These are phyloP conservation scores for Dicaeum eximium DNA, from an alignment of 2,113 vertebrate species.

Conservation along the genomic window DNA sequence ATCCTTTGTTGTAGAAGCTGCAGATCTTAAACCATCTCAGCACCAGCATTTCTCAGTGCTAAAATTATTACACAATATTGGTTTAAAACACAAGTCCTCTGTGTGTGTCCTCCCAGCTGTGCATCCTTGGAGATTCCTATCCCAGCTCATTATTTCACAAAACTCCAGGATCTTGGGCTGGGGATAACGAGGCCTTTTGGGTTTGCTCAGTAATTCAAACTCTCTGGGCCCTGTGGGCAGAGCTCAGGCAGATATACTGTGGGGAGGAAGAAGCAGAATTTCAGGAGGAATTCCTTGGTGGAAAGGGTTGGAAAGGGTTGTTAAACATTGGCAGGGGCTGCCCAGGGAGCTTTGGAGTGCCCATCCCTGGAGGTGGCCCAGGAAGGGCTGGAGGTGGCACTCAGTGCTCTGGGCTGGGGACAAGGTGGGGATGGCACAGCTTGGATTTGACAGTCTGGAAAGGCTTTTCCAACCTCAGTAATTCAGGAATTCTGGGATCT, in stretches of 20 bases:
- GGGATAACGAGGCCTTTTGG: neutral
- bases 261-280: neutral
- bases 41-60: neutral
- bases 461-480: rapidly evolving
- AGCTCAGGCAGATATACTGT: rapidly evolving
- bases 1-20: neutral
- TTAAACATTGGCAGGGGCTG: neutral
- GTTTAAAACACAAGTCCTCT: neutral
- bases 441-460: neutral
- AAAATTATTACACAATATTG: rapidly evolving
- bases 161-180: neutral
- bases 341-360: neutral
- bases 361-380: neutral
- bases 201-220: neutral
- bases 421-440: rapidly evolving
- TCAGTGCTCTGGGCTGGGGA: neutral
- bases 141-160: rapidly evolving
- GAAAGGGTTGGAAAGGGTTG: neutral
- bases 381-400: neutral
- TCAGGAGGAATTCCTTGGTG: neutral
- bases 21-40: neutral
- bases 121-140: rapidly evolving
- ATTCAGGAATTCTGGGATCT: neutral
- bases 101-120: neutral
- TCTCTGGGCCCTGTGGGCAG: neutral